Evolutionary conservation across 2,113 vertebrate species (phyloP).

Genomic region (Nymphicus hollandicus): DNA sequence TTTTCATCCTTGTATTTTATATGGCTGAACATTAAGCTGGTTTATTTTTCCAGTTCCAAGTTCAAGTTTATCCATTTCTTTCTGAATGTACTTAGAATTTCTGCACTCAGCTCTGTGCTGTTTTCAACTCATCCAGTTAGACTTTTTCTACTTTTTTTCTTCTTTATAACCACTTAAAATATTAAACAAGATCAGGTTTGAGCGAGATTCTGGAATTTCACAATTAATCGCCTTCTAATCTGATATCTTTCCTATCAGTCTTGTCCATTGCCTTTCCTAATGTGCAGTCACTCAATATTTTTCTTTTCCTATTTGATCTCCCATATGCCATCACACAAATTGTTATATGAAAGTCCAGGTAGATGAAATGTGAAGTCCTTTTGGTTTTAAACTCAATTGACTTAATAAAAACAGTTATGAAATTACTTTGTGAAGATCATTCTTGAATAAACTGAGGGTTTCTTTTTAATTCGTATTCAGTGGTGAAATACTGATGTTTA

Average conservation of each 20-base stretch:
- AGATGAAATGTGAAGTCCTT: background rate
- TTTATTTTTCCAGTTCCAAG: background rate
- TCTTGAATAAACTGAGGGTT: background rate
- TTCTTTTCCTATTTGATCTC: background rate
- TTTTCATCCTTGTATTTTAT: background rate
- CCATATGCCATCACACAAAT: background rate
- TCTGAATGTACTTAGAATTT: background rate
- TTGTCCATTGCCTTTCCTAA: background rate
- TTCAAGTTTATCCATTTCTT: background rate
- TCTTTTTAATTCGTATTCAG: background rate
- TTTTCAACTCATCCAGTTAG: background rate
- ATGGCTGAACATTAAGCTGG: background rate
- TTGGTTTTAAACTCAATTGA: background rate
- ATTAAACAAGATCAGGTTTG: background rate
- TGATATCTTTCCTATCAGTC: background rate
- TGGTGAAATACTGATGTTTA: background rate
- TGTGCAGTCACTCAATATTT: background rate
- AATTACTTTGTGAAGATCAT: background rate
- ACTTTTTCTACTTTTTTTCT: background rate
- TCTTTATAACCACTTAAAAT: background rate
- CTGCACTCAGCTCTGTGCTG: background rate
- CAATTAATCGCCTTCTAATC: fast-evolving
- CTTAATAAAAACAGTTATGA: background rate
- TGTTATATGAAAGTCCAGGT: background rate
- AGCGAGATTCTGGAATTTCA: background rate